Evolutionary conservation across 2,113 vertebrate species (phyloP), one percentile per base, ranked within the genome.

Genomic region (Psammodynastes pulverulentus): DNA sequence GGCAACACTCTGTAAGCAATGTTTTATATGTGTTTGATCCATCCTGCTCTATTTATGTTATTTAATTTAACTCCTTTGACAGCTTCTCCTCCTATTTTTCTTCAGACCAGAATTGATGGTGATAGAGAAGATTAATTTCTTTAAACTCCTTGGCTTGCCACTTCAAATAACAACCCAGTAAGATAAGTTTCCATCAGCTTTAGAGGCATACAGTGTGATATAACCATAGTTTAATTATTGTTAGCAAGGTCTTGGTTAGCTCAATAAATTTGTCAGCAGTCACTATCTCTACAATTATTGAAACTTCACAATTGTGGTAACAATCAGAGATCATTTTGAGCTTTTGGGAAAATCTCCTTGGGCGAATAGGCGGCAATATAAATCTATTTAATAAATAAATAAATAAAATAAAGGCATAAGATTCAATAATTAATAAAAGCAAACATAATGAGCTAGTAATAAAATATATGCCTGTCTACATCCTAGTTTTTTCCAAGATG

Each of bases 391-490:
- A n/a, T n/a, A n/a, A n/a, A n/a, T n/a, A n/a, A n/a, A n/a, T n/a
- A n/a, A n/a, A n/a, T n/a, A n/a, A n/a, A n/a, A 29, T 62, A 58
- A 17, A 17, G 12, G 7, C 43, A 89, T 29, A 58, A 89, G 8
- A 62, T 89, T 79, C 72, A 79, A 21, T 79, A 21, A 79, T 79
- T 79, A 39, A 43, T 8, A 79, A 7, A 39, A 79, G 17, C 3
- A n/a, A 62, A 48, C 26, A 43, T 26, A 51, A 26, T 43, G 51
- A 23, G 7, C 24, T 84, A 53, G 17, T 12, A 95, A 96, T 94
- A 94, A 95, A 93, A 79, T n/a, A 86, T 58, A 94, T 5, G 89
- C 94, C 91, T 21, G 1, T 92, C 93, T 94, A 89, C 94, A 93
- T 96, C 89, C 48, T 89, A 91, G 1, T 3, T 23, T 93, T 93